Evolutionary conservation across 2,113 vertebrate species (phyloP), one percentile per base, ranked within the genome.

Genomic region (Symphodus melops): DNA sequence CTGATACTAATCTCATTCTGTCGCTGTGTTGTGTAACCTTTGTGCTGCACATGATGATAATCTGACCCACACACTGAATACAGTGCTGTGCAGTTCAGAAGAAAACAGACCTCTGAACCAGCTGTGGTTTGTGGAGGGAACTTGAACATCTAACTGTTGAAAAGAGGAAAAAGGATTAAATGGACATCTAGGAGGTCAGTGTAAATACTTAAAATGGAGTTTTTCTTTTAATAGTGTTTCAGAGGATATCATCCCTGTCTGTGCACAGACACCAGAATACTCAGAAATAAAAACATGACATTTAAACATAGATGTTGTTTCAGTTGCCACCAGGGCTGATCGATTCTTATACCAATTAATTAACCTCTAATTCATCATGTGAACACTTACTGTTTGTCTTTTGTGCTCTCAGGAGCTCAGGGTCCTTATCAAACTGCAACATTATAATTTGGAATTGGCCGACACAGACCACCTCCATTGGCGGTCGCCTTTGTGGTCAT

Each of bases 1-100:
- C 60, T 33, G 7, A 1, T 13, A 36, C 71, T 85, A 72, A 87
- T 71, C 83, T 61, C 54, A 72, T 49, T 14, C 5, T n/a, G 69
- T 63, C 0, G 1, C 25, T 63, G 16, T 75, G 64, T 62, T 69
- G 51, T 56, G 21, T 68, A 33, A 79, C 58, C 54, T 44, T 44
- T 39, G 14, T 33, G 36, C n/a, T 28, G 33, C 28, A 9, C 55
- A 46, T 19, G 57, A 23, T 75, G 41, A 52, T 70, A 73, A 71
- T 82, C 57, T 20, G 53, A 59, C 44, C 17, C 5, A 48, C 14
- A 17, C 6, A 4, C 16, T 48, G 14, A 17, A 17, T 17, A 48
- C 46, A 4, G 16, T 48, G 44, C 5, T 17, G 44, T 14, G 5
- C 1, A 46, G 44, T 46, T 46, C 12, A 5, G 11, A 10, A 41